Percentiles rank a stretch among this genome's conserved stretches.
Evolutionary conservation across 2,113 vertebrate species (phyloP).

Genomic region (Corydoras sp.): DNA sequence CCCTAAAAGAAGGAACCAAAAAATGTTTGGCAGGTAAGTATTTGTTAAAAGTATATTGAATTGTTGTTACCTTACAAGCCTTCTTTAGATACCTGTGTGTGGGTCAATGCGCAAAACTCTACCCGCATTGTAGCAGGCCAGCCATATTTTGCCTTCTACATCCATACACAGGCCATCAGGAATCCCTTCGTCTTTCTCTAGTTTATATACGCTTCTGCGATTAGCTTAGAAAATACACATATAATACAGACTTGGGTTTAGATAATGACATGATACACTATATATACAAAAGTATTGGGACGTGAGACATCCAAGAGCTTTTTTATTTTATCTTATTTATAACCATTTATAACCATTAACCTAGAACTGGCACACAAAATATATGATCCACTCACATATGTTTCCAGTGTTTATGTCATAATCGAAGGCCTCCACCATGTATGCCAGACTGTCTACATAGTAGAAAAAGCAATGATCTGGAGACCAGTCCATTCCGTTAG

Average conservation of each 20-base stretch:
- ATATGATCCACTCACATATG: conserved; percentile 60
- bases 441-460: conserved; percentile 87
- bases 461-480: conserved; percentile 81
- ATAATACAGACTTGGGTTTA: too few relatives aligned
- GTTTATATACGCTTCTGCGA: conserved; percentile 53
- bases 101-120: conserved; percentile 84
- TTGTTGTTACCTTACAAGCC: too few relatives aligned
- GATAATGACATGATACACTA: too few relatives aligned
- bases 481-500: conserved; percentile 93
- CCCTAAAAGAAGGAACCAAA: conserved; percentile 57
- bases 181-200: conserved; percentile 75
- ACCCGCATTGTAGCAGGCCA: conserved; percentile 86
- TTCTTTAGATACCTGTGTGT: conserved; percentile 66
- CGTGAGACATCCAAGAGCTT: too few relatives aligned
- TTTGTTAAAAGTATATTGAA: too few relatives aligned
- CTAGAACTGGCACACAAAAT: too few relatives aligned
- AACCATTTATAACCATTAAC: too few relatives aligned
- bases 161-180: conserved; percentile 93
- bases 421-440: conserved; percentile 82
- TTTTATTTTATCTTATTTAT: too few relatives aligned
- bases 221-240: conserved; percentile 48
- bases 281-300: too few relatives aligned
- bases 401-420: conserved; percentile 76
- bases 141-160: conserved; percentile 80
- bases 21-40: not conserved